Evolutionary conservation across 2,888 invertebrate genomes (phyloP).

Genomic region (Himalopsyche kuldschensis): DNA sequence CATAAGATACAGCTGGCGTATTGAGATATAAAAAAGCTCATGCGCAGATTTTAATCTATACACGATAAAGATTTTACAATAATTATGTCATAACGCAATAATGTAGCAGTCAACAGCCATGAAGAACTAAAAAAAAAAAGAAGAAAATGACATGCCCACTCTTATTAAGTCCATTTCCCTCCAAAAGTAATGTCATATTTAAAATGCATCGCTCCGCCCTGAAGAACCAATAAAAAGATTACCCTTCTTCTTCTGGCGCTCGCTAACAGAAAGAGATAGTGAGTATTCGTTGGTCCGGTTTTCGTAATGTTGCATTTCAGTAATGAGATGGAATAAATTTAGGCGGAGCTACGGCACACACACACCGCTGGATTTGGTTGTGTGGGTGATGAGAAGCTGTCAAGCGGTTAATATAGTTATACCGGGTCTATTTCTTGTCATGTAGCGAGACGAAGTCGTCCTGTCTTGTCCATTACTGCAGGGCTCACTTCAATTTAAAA

Average conservation of each 20-base stretch:
- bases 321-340: conserved; percentile 1
- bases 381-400: conserved; percentile 16
- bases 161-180: conserved; percentile 24
- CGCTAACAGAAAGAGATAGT: not conserved
- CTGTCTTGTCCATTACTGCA: conserved; percentile 7
- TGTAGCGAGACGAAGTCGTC: conserved; percentile 10
- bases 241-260: not conserved
- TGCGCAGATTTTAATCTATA: not conserved
- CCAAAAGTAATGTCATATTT: conserved; percentile 30
- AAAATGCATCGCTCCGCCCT: conserved; percentile 13
- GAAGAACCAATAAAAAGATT: conserved; percentile 1
- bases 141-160: not conserved
- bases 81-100: conserved; percentile 23
- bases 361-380: conserved; percentile 8
- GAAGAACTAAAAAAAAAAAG: conserved; percentile 8
- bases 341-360: conserved; percentile 9
- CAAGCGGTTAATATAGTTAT: conserved; percentile 26
- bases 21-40: not conserved
- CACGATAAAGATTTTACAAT: not conserved
- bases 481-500: conserved; percentile 10
- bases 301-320: not conserved
- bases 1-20: not conserved
- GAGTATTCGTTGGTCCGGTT: not conserved
- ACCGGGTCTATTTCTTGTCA: conserved; percentile 24
- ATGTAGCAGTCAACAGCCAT: conserved; percentile 7